Conservation (phyloP, 2,113 vertebrate genomes). For the Myiagra hebetior region DNA sequence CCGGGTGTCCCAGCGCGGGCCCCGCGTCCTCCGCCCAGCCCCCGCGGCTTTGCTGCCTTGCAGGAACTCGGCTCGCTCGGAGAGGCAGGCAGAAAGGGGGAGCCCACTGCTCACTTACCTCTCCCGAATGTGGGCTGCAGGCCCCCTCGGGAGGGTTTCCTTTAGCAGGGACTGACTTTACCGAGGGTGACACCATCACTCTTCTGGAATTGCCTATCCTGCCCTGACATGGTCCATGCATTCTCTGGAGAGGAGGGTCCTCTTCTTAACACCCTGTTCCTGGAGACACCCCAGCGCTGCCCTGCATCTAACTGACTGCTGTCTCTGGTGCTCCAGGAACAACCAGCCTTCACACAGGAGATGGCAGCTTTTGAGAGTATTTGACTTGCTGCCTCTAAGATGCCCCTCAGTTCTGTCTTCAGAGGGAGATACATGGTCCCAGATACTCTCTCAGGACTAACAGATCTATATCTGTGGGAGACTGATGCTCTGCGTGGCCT, state of each 20-base stretch:
- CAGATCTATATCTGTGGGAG: accelerated
- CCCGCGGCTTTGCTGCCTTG: neutral
- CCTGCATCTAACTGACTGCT: too few relatives aligned
- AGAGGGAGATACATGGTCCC: neutral
- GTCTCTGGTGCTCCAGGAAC: neutral
- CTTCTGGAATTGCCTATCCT: neutral
- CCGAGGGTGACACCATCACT: neutral
- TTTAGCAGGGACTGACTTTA: neutral
- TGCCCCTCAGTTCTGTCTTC: neutral
- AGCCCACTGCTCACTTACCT: accelerated
- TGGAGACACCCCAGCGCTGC: neutral
- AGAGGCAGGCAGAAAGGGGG: neutral
- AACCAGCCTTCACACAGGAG: neutral
- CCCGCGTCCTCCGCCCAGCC: neutral
- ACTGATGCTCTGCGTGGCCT: neutral
- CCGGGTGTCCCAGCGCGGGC: neutral
- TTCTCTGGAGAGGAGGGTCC: neutral
- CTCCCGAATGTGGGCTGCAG: neutral
- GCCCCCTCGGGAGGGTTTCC: neutral
- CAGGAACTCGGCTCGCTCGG: neutral
- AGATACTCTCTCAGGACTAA: neutral
- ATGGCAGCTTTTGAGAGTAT: neutral
- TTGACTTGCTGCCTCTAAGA: neutral
- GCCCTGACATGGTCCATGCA: neutral
- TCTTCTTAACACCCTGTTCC: neutral